Evolutionary conservation across 1,140 invertebrate genomes (phyloP).

Genomic region (Maniola jurtina): DNA sequence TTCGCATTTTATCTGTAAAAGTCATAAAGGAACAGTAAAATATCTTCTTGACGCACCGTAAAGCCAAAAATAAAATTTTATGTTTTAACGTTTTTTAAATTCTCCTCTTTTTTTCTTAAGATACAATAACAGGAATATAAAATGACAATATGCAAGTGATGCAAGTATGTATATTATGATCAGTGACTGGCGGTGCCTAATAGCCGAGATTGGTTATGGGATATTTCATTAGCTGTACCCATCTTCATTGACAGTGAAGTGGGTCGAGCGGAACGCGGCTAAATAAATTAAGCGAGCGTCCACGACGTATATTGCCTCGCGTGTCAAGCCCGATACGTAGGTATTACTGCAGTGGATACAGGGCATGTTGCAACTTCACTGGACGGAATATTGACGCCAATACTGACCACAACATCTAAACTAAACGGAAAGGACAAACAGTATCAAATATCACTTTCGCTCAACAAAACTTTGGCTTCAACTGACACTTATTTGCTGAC

Average conservation of each 20-base stretch:
- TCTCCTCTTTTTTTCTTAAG: neutral
- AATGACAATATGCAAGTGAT: neutral
- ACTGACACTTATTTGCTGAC: too few species aligned
- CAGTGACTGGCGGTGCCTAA: constrained; percentile 32
- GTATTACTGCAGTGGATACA: neutral
- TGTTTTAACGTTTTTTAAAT: too few species aligned
- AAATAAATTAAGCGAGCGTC: constrained; percentile 61
- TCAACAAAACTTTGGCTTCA: too few species aligned
- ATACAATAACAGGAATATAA: constrained; percentile 22
- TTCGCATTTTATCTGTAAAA: too few species aligned
- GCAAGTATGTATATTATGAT: too few species aligned
- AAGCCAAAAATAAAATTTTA: too few species aligned
- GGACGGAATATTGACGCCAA: constrained; percentile 17
- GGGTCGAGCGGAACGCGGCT: constrained; percentile 62
- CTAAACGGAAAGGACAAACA: neutral
- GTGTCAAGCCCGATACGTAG: constrained; percentile 24
- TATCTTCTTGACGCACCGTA: too few species aligned
- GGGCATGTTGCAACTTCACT: constrained; percentile 29
- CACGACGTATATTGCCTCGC: constrained; percentile 33
- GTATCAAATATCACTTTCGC: too few species aligned
- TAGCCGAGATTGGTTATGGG: constrained; percentile 49
- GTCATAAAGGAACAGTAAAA: too few species aligned
- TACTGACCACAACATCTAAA: neutral
- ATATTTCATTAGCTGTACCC: constrained; percentile 62
- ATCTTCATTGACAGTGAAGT: constrained; percentile 64